Evolutionary conservation across 37 sponge, comb jelly and placozoan genomes (phyloP), one percentile per base, ranked within the genome.

Genomic region (Petrosia ficiformis): DNA sequence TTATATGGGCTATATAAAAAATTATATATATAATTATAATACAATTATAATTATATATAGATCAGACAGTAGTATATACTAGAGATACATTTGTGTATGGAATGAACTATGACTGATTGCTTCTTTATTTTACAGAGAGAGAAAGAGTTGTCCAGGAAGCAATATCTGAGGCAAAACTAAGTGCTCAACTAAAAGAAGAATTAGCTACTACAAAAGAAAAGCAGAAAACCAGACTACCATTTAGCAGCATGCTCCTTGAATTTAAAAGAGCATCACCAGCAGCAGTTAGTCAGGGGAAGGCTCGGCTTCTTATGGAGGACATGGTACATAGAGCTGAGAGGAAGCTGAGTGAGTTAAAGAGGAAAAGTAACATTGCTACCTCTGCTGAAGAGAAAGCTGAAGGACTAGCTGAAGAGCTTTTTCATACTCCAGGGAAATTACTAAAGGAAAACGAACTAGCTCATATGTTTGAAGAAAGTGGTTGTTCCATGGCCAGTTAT

Each of bases 241-340:
- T 36, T 39, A 36, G 19, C 37, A 57, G 63, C 21, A 43, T 24
- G 25, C 42, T 63, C 2, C 37, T 75, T 19, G 63, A 58, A 32
- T 72, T 84, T 73, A 84, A 78, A 68, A 72, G 64, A 58, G 73
- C 85, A 32, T 77, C 85, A 1, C 25, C 44, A 40, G 30, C 33
- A 3, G 79, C 85, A 3, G 11, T 3, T 59, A 78, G 65, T 25
- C 72, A 56, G 59, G 85, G 74, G 26, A 61, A 67, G 21, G 85
- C 85, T 1, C 10, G 68, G 35, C 72, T 84, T 35, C 44, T 72
- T 2, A 70, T 66, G 52, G 78, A 77, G 33, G 74, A 84, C 44
- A 84, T 84, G 59, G 74, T 84, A 3, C 71, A 34, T 8, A 33
- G 59, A 35, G 78, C 85, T 42, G 85, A 84, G 60, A 77, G 59